phyloP scores from a whole-genome alignment of 1,140 invertebrate species.

The Meloidogyne floridensis region DNA sequence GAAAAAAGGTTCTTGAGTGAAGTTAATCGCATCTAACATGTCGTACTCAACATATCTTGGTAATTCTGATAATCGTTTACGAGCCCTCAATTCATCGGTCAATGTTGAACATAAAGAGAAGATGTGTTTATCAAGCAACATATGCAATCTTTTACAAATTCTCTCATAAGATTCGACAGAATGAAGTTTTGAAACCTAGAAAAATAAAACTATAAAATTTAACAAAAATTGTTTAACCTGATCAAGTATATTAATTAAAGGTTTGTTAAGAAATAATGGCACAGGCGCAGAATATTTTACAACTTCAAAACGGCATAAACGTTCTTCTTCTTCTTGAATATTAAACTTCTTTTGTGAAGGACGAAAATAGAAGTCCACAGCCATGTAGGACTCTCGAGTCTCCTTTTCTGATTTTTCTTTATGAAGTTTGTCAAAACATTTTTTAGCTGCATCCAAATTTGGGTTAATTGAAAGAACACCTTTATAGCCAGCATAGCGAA shows the following conservation, averaged over 20 bases:
- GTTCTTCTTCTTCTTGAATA: constrained; percentile 19
- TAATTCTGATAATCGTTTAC: constrained; percentile 52
- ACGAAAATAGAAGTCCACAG: constrained; percentile 34
- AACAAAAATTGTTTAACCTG: constrained; percentile 35
- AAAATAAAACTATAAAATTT: neutral
- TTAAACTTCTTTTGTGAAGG: constrained; percentile 45
- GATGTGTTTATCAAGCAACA: constrained; percentile 55
- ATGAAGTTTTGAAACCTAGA: constrained; percentile 54
- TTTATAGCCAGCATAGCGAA: constrained; percentile 48
- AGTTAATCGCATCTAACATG: constrained; percentile 29
- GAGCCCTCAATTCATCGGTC: constrained; percentile 48
- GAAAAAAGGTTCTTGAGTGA: constrained; percentile 66
- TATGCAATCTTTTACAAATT: constrained; percentile 48
- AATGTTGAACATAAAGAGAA: constrained; percentile 35
- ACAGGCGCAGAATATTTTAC: constrained; percentile 66
- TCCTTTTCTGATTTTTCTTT: neutral
- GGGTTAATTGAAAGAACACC: constrained; percentile 41
- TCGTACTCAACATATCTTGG: constrained; percentile 49
- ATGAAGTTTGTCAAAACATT: neutral
- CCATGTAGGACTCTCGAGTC: constrained; percentile 13
- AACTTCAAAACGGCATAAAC: constrained; percentile 55
- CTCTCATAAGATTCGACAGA: constrained; percentile 30
- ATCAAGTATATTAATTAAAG: constrained; percentile 66
- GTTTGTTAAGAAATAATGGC: constrained; percentile 67
- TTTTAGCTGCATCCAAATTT: constrained; percentile 29